Evolutionary conservation across 2,797 vertebrate genomes (phyloP).

Genomic region (Dipus sagitta): DNA sequence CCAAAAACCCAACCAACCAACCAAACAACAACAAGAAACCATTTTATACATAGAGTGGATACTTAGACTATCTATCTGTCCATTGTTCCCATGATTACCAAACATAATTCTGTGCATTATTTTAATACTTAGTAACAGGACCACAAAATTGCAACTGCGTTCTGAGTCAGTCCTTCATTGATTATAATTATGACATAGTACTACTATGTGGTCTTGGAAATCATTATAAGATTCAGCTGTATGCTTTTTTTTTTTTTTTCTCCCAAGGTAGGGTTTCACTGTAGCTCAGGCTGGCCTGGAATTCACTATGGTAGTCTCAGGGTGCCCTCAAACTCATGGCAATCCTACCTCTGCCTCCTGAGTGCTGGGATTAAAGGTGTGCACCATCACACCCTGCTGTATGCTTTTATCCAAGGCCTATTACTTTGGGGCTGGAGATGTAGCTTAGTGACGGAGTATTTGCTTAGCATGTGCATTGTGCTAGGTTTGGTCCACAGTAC

Average conservation of each 20-base stretch:
- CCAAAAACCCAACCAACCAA: no score
- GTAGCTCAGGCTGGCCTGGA: no score
- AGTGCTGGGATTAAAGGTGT: no score
- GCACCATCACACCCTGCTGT: neutral
- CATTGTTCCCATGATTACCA: neutral
- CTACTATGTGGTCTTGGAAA: neutral
- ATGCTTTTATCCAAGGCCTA: slow-evolving; percentile 36
- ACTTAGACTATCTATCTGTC: neutral
- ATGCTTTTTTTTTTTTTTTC: neutral
- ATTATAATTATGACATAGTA: slow-evolving; percentile 35
- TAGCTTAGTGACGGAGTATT: neutral
- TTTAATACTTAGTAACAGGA: slow-evolving; percentile 34
- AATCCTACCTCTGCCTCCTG: no score
- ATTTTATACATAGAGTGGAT: slow-evolving; percentile 15
- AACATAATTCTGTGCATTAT: neutral
- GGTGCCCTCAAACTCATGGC: no score
- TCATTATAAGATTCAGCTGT: slow-evolving; percentile 24
- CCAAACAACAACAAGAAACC: no score
- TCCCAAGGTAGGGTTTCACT: no score
- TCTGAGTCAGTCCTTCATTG: slow-evolving; percentile 46
- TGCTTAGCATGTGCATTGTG: neutral
- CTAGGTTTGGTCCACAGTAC: neutral
- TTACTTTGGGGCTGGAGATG: neutral
- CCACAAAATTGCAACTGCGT: neutral
- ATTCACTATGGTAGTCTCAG: no score